phyloP scores from a whole-genome alignment of 2,888 invertebrate genomes.

The Erynnis tages region DNA sequence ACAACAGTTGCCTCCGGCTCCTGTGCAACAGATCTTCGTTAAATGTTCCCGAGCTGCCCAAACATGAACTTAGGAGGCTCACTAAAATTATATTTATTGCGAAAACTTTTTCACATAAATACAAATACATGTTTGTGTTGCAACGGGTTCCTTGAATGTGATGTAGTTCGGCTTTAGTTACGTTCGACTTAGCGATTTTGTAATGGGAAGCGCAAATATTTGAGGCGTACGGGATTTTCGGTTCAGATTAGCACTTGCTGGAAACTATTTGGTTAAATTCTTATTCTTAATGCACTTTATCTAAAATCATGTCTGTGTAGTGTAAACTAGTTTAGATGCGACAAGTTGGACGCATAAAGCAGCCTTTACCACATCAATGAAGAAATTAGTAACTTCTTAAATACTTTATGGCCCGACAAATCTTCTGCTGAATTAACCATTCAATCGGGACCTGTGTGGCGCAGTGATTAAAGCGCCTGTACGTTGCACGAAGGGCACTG shows the following conservation, averaged over 20 bases:
- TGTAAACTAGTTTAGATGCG: no score
- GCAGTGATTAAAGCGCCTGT: no score
- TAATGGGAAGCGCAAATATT: conserved; percentile 11
- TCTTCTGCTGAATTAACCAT: no score
- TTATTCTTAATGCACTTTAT: no score
- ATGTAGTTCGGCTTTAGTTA: conserved; percentile 23
- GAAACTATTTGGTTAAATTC: no score
- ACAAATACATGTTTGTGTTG: conserved; percentile 33
- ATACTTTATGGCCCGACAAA: no score
- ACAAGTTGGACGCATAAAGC: no score
- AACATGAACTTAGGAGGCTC: conserved; percentile 31
- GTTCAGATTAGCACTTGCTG: conserved; percentile 2
- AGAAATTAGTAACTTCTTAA: no score
- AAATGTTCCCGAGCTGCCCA: conserved; percentile 28
- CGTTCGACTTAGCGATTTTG: conserved; percentile 27
- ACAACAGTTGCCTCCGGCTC: conserved; percentile 55
- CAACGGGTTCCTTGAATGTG: conserved; percentile 30
- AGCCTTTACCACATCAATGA: no score
- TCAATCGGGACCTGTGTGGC: no score
- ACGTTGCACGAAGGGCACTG: no score
- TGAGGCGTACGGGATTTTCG: not conserved
- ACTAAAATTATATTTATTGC: conserved; percentile 32
- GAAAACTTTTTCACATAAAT: conserved; percentile 26
- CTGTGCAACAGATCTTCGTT: conserved; percentile 44
- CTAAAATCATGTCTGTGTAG: no score